A percentile compares a stretch with the other conserved stretches of the same genome.
Conservation (phyloP, 92 coral and sea anemone species). For the Parazoanthus swiftii region DNA sequence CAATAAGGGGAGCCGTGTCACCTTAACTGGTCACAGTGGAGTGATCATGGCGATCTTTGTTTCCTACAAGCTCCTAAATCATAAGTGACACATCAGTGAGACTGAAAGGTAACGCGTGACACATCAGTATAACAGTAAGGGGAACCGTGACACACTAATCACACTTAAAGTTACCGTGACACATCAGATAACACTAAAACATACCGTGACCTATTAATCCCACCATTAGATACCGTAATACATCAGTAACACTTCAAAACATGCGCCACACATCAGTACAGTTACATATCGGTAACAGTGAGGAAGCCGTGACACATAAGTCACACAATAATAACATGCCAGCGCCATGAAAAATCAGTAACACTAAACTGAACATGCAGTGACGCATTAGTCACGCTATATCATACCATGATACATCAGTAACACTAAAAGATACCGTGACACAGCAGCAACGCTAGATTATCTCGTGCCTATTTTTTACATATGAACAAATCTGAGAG, state of each 20-base stretch:
- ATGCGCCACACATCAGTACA: no score
- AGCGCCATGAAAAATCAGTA: no score
- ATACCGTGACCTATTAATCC: background rate
- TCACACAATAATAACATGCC: background rate
- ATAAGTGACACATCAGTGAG: background rate
- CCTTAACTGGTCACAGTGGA: slow-evolving; percentile 1
- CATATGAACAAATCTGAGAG: no score
- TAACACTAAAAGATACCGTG: background rate
- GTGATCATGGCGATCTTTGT: slow-evolving; percentile 11
- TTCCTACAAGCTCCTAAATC: slow-evolving; percentile 3
- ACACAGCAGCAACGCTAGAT: no score
- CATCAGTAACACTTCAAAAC: background rate
- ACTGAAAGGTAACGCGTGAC: background rate
- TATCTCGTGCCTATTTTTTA: no score
- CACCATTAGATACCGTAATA: background rate
- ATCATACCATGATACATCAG: background rate
- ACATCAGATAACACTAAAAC: background rate
- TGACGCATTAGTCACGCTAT: no score
- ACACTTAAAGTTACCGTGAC: background rate
- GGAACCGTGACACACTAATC: no score
- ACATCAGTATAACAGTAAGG: no score
- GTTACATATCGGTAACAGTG: no score
- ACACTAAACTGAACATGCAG: no score
- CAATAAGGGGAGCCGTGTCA: no score
- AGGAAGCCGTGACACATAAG: background rate